These are phyloP conservation scores for Trinorchestia longiramus DNA, from an alignment of 1,140 invertebrate genomes.

Conservation along the genomic window DNA sequence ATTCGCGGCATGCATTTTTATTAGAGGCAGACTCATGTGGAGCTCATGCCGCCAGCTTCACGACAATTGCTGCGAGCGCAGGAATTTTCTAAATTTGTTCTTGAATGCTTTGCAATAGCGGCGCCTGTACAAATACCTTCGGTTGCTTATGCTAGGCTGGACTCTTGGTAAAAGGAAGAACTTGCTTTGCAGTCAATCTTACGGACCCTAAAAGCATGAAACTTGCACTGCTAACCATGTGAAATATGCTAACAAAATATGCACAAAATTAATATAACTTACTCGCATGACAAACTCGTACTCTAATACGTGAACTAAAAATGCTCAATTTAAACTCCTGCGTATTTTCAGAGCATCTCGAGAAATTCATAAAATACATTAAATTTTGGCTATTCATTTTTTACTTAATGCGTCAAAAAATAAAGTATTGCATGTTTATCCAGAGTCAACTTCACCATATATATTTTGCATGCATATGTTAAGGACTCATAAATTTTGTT, in stretches of 20 bases:
- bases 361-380: neutral
- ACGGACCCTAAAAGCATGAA: neutral
- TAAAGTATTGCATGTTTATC: neutral
- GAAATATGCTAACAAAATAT: neutral
- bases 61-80: neutral
- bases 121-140: neutral
- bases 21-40: neutral
- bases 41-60: conserved; percentile 8
- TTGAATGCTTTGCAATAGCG: conserved; percentile 38
- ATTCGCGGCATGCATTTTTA: conserved; percentile 38
- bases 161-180: neutral
- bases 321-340: no score
- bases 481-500: neutral
- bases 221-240: neutral
- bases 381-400: neutral
- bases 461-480: neutral
- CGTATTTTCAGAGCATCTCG: neutral
- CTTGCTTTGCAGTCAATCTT: neutral
- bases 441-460: neutral
- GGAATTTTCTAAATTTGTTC: conserved; percentile 20
- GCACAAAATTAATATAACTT: no score
- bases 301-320: neutral
- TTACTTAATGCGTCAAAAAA: neutral
- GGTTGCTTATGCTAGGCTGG: neutral
- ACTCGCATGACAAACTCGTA: no score